Evolutionary conservation across 2,888 invertebrate genomes (phyloP).

Genomic region (Phanerotoma sp.): DNA sequence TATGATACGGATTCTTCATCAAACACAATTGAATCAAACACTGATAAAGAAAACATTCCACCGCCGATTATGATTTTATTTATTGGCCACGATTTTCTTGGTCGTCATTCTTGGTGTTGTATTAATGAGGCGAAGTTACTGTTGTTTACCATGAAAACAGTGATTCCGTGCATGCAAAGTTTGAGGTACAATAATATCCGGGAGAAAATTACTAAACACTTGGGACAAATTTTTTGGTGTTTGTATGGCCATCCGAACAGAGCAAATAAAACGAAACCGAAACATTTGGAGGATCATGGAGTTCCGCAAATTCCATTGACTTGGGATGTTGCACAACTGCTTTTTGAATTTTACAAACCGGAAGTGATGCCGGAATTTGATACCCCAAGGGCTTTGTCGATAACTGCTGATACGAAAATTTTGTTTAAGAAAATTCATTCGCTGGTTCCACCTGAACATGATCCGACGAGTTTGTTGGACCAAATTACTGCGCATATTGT

Average conservation of each 20-base stretch:
- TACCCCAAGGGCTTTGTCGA: constrained; percentile 71
- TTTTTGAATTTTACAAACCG: constrained; percentile 82
- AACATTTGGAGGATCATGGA: constrained; percentile 75
- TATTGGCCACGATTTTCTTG: constrained; percentile 82
- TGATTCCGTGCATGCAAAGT: constrained; percentile 70
- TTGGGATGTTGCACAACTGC: constrained; percentile 73
- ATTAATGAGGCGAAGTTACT: constrained; percentile 76
- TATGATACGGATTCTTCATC: too few species aligned
- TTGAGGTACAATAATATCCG: constrained; percentile 66
- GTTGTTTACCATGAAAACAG: constrained; percentile 73
- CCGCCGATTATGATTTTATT: constrained; percentile 76
- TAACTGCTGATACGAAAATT: constrained; percentile 79
- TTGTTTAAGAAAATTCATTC: constrained; percentile 71
- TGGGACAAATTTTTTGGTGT: constrained; percentile 87
- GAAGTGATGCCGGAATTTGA: constrained; percentile 79
- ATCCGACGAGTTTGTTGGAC: constrained; percentile 66
- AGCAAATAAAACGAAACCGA: constrained; percentile 61
- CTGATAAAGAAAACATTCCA: constrained; percentile 62
- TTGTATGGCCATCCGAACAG: constrained; percentile 80
- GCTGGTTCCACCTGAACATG: constrained; percentile 68
- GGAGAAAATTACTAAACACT: constrained; percentile 72
- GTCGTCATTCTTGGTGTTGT: constrained; percentile 78
- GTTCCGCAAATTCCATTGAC: constrained; percentile 69
- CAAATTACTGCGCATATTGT: constrained; percentile 70
- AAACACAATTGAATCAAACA: constrained; percentile 15